These are phyloP conservation scores for Aphyosemion australe DNA, from an alignment of 2,113 vertebrate species.

Conservation along the genomic window DNA sequence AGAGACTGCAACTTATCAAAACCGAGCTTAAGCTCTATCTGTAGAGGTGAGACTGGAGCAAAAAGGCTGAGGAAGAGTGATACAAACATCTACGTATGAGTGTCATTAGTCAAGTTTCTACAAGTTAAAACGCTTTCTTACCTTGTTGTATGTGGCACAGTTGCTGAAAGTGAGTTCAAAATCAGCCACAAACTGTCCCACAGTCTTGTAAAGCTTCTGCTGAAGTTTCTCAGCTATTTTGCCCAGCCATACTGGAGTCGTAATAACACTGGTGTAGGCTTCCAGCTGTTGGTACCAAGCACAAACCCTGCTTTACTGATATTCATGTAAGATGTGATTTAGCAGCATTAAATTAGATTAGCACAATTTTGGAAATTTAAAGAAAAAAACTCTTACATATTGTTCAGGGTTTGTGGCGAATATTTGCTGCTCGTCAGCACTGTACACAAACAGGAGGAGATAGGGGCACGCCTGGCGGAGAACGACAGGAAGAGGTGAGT, in stretches of 20 bases:
- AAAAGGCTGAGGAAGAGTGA: too few species aligned
- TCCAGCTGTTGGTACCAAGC: constrained; percentile 31
- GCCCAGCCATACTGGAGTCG: constrained; percentile 67
- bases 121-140: constrained; percentile 37
- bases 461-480: constrained; percentile 72
- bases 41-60: too few species aligned
- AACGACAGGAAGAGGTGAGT: background rate
- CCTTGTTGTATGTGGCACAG: constrained; percentile 59
- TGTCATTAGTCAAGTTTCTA: background rate
- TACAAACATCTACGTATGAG: background rate
- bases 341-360: too few species aligned
- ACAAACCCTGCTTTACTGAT: background rate
- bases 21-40: too few species aligned
- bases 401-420: constrained; percentile 51
- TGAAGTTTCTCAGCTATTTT: constrained; percentile 60
- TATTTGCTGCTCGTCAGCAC: constrained; percentile 44
- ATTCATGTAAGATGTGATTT: background rate
- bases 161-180: constrained; percentile 71
- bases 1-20: too few species aligned
- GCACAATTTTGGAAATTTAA: background rate
- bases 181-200: constrained; percentile 67
- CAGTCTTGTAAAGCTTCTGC: constrained; percentile 36
- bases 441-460: constrained; percentile 66
- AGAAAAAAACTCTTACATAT: constrained; percentile 52
- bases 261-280: constrained; percentile 36